Percentiles rank a stretch among this genome's conserved stretches.
These are phyloP conservation scores for Calliphora vicina DNA, from an alignment of 1,140 invertebrate genomes.

Conservation along the genomic window DNA sequence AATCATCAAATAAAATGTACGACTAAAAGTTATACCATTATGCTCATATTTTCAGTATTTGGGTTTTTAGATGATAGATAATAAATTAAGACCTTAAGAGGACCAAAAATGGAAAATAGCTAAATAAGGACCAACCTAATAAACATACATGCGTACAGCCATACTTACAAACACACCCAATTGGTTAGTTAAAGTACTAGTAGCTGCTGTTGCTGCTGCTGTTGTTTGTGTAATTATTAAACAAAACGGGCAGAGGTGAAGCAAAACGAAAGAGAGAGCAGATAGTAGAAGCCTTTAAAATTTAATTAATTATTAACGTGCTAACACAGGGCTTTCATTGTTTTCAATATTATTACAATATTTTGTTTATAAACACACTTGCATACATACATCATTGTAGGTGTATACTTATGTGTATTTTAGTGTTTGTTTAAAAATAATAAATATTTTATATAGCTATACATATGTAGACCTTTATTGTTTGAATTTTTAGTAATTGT, in stretches of 20 bases:
- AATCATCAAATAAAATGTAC: no score
- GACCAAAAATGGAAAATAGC: no score
- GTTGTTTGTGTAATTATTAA: neutral
- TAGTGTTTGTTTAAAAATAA: neutral
- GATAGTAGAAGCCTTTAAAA: neutral
- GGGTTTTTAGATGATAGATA: no score
- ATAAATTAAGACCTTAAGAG: no score
- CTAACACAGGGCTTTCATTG: neutral
- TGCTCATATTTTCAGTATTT: no score
- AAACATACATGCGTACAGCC: neutral
- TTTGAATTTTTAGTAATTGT: neutral
- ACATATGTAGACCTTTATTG: neutral
- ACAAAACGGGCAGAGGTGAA: neutral
- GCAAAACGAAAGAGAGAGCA: neutral
- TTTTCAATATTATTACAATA: neutral
- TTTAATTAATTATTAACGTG: conserved; percentile 14
- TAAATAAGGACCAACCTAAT: neutral
- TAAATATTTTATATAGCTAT: neutral
- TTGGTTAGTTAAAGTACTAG: neutral
- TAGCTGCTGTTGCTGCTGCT: neutral
- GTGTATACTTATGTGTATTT: neutral
- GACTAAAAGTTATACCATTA: no score
- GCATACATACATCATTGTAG: neutral
- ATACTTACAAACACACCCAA: neutral
- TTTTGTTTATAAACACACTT: neutral